Conservation (phyloP, 1,140 invertebrate genomes). For the Drosophila ambigua region DNA sequence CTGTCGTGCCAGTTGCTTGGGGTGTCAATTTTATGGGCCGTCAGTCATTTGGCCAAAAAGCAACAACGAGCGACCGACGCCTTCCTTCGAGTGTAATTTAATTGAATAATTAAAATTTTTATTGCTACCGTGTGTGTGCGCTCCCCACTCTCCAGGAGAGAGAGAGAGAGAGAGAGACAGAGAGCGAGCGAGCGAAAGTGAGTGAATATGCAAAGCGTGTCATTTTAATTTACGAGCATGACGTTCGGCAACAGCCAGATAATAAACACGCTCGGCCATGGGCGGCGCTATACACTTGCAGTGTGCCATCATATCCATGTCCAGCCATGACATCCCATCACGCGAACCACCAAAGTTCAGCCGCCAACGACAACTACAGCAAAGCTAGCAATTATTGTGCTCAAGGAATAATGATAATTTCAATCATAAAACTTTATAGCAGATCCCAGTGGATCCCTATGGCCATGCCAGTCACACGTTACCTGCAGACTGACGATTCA, state of each 20-base stretch:
- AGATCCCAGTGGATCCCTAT: no score
- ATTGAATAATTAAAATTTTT: slow-evolving; percentile 83
- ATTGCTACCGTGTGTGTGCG: slow-evolving; percentile 57
- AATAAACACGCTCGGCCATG: slow-evolving; percentile 66
- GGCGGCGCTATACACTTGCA: slow-evolving; percentile 8
- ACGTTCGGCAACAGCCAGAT: slow-evolving; percentile 70
- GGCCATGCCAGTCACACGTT: no score
- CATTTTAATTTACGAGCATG: slow-evolving; percentile 81
- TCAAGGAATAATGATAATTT: no score
- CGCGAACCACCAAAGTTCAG: slow-evolving; percentile 21
- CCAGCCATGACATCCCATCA: slow-evolving; percentile 24
- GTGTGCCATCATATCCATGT: slow-evolving; percentile 13
- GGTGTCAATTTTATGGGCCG: slow-evolving; percentile 79
- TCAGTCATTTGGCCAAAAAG: slow-evolving; percentile 72
- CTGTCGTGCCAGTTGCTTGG: slow-evolving; percentile 47
- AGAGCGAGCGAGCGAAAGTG: background rate
- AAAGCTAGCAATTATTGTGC: no score
- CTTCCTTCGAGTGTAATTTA: slow-evolving; percentile 78
- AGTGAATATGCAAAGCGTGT: slow-evolving; percentile 75
- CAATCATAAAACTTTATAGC: no score
- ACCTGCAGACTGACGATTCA: no score
- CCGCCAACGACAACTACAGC: no score
- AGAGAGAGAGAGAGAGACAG: slow-evolving; percentile 2
- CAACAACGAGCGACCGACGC: slow-evolving; percentile 56
- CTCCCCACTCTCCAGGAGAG: background rate